Conservation (phyloP, 2,888 invertebrate genomes). For the Pelosia muscerda region DNA sequence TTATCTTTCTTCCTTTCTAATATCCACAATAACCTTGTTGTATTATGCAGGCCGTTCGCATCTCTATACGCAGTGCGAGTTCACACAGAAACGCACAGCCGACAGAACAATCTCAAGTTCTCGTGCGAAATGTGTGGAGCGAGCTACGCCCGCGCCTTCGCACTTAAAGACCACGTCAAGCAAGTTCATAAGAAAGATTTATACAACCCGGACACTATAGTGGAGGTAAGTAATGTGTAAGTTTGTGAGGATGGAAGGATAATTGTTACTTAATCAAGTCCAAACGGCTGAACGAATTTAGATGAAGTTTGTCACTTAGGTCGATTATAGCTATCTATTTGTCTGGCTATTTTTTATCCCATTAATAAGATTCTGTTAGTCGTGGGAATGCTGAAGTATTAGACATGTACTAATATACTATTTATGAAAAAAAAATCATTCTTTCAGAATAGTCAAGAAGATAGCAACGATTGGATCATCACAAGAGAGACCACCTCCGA, state of each 20-base stretch:
- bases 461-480: constrained; percentile 45
- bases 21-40: background rate
- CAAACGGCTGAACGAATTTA: too few species aligned
- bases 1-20: too few species aligned
- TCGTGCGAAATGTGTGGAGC: constrained; percentile 91
- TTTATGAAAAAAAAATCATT: background rate
- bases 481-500: constrained; percentile 27
- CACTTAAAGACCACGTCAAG: constrained; percentile 90
- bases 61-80: constrained; percentile 92
- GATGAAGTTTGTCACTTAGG: too few species aligned
- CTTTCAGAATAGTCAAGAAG: constrained; percentile 48
- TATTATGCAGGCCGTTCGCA: constrained; percentile 89
- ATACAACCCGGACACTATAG: background rate
- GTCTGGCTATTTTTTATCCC: too few species aligned
- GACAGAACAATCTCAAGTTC: constrained; percentile 90
- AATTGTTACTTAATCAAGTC: background rate
- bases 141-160: constrained; percentile 91
- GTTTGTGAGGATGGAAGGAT: background rate
- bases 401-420: too few species aligned
- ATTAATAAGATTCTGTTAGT: too few species aligned
- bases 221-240: constrained; percentile 7
- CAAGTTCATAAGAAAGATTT: constrained; percentile 85
- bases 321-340: too few species aligned
- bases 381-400: too few species aligned
- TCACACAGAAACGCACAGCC: constrained; percentile 91